Percentiles rank a stretch among this genome's conserved stretches.
phyloP scores from a whole-genome alignment of 2,888 invertebrate species.

The Parasteatoda lunata region DNA sequence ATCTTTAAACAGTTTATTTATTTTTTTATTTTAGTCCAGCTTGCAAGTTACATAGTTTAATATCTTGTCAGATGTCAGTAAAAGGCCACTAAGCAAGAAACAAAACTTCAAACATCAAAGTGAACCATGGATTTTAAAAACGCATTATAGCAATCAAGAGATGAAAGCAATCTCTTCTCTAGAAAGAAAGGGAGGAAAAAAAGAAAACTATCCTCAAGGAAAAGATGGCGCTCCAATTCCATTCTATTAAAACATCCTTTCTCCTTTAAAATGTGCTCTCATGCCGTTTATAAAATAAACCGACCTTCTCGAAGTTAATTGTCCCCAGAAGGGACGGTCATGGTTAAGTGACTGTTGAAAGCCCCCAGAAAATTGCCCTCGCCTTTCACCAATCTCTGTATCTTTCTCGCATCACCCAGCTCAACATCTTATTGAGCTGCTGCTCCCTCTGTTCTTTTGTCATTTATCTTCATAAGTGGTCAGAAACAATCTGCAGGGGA shows the following conservation, averaged over 20 bases:
- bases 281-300: slow-evolving; percentile 37
- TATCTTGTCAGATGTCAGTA: too few species aligned
- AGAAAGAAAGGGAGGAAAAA: too few species aligned
- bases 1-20: too few species aligned
- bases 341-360: slow-evolving; percentile 57
- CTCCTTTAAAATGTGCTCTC: slow-evolving; percentile 2
- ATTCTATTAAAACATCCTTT: slow-evolving; percentile 30
- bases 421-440: slow-evolving; percentile 53
- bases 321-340: slow-evolving; percentile 54
- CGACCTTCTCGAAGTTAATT: slow-evolving; percentile 30
- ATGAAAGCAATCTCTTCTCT: too few species aligned
- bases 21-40: too few species aligned
- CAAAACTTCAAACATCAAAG: too few species aligned
- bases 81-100: too few species aligned
- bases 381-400: slow-evolving; percentile 12
- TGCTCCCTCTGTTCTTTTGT: slow-evolving; percentile 13
- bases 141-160: too few species aligned
- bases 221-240: background rate
- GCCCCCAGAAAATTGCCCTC: slow-evolving; percentile 55
- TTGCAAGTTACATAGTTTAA: too few species aligned
- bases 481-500: slow-evolving; percentile 51
- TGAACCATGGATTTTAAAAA: too few species aligned
- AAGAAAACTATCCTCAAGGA: too few species aligned
- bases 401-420: slow-evolving; percentile 44
- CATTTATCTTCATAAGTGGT: slow-evolving; percentile 67